phyloP scores from a whole-genome alignment of 1,140 invertebrate genomes.

The Amyelois transitella region DNA sequence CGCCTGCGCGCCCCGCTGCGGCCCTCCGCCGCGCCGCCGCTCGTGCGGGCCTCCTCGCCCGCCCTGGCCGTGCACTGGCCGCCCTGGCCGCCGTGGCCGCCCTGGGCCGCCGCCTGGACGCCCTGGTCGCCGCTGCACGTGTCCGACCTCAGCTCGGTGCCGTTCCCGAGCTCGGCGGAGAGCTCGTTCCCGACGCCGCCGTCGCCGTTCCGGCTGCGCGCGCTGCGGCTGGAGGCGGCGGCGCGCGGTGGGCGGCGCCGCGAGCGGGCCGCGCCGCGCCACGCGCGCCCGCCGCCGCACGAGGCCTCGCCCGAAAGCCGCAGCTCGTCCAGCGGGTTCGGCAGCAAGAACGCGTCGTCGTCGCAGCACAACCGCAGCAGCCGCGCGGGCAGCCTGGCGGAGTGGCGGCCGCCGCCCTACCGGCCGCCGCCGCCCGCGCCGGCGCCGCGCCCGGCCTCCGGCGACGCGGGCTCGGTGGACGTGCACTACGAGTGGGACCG shows the following conservation, averaged over 20 bases:
- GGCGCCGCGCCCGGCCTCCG: constrained; percentile 62
- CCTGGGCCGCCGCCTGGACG: constrained; percentile 74
- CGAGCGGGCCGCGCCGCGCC: constrained; percentile 72
- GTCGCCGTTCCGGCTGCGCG: constrained; percentile 75
- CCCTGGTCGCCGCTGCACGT: constrained; percentile 82
- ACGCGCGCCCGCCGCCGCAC: constrained; percentile 73
- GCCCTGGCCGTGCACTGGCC: constrained; percentile 64
- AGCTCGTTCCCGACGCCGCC: constrained; percentile 84
- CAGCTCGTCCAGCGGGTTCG: constrained; percentile 91
- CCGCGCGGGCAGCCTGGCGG: constrained; percentile 82
- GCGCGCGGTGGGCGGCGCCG: constrained; percentile 78
- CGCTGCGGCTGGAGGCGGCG: constrained; percentile 83
- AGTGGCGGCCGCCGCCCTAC: constrained; percentile 85
- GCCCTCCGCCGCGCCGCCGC: constrained; percentile 81
- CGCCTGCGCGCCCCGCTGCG: constrained; percentile 78
- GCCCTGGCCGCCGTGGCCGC: constrained; percentile 81
- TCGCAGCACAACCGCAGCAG: constrained; percentile 82
- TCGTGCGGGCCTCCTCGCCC: constrained; percentile 65
- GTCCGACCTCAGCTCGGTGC: constrained; percentile 90
- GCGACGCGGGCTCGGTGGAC: constrained; percentile 89
- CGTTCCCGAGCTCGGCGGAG: constrained; percentile 85
- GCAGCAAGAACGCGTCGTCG: constrained; percentile 90
- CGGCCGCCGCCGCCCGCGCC: constrained; percentile 82
- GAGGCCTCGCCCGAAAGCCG: constrained; percentile 90
- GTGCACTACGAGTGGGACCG: constrained; percentile 97